Base-by-base conservation (phyloP, 30 jellyfish, hydroid and myxozoan genomes). In the Rhopilema esculentum region DNA sequence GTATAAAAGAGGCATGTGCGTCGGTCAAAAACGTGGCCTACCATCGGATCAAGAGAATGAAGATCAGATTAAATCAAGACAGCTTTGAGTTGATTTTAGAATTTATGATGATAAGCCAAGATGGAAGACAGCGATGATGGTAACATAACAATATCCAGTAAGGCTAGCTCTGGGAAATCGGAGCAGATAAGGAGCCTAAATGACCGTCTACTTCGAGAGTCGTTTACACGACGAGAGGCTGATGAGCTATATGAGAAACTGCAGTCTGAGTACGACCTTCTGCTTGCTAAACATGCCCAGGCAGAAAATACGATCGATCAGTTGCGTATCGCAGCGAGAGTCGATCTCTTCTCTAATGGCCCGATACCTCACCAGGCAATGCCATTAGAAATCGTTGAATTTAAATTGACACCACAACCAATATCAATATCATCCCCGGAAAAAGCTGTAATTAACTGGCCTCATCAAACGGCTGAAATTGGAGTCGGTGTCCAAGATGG, bases 291-390 rank as follows among this genome's bases (percentile, higher is more conserved):
- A 89, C 91, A 94, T 94, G 98, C 98, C n/a, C 89, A 88, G 70
- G 98, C 98, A 26, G 98, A 94, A 72, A 94, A 94, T 81, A 89
- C 97, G 67, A 94, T 94, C 67, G 98, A 94, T 72, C 89, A 88
- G 80, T 70, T 86, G 15, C 92, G 98, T 33, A 94, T 94, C 21
- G 92, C 94, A 15, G 96, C 97, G 17, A 89, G 85, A 61, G 87
- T 88, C 48, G 77, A 92, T 52, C 69, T 92, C 21, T 92, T 75
- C 67, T 85, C 95, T 62, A 89, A 92, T 86, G 85, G 90, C 17
- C 95, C 95, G 63, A 72, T 18, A 27, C 91, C 87, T 18, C 91
- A 84, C 31, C 89, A 76, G 25, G 96, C 95, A 22, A 52, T 69
- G 66, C 88, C 62, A 73, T 64, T 78, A 19, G 16, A 65, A 65